A percentile compares a stretch with the other conserved stretches of the same genome.
These are phyloP conservation scores for Hyphantria cunea DNA, from an alignment of 1,140 invertebrate genomes.

Conservation along the genomic window DNA sequence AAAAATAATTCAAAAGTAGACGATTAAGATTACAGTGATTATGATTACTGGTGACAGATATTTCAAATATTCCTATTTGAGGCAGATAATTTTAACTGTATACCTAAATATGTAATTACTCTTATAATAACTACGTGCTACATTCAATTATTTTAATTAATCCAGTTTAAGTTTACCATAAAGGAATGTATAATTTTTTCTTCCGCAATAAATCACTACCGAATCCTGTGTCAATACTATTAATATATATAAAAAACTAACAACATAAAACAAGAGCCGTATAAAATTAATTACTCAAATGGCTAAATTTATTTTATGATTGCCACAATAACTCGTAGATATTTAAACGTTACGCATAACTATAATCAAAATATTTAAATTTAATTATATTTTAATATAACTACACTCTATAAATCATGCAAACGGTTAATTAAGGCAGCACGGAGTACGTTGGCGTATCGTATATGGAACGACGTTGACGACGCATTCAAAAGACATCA, in stretches of 20 bases:
- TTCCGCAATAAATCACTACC: background rate
- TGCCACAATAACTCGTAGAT: conserved; percentile 14
- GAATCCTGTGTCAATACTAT: conserved; percentile 2
- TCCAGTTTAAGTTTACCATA: too few species aligned
- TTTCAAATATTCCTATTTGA: too few species aligned
- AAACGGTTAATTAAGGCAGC: conserved; percentile 21
- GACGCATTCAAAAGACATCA: conserved; percentile 58
- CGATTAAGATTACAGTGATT: too few species aligned
- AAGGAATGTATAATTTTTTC: too few species aligned
- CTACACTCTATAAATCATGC: conserved; percentile 19
- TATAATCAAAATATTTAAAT: conserved; percentile 27
- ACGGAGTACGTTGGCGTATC: conserved; percentile 7
- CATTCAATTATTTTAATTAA: too few species aligned
- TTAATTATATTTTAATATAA: conserved; percentile 18
- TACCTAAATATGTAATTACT: too few species aligned
- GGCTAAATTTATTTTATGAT: conserved; percentile 17
- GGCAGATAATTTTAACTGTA: too few species aligned
- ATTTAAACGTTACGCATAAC: conserved; percentile 12
- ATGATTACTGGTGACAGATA: too few species aligned
- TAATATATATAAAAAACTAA: conserved; percentile 9
- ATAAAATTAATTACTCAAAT: conserved; percentile 21
- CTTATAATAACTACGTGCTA: too few species aligned
- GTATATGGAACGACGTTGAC: conserved; percentile 9
- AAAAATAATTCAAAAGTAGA: too few species aligned
- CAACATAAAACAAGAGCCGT: conserved; percentile 11